Percentiles rank a stretch among this genome's conserved stretches.
phyloP scores from a whole-genome alignment of 2,888 invertebrate species.

The Erebia aethiops region DNA sequence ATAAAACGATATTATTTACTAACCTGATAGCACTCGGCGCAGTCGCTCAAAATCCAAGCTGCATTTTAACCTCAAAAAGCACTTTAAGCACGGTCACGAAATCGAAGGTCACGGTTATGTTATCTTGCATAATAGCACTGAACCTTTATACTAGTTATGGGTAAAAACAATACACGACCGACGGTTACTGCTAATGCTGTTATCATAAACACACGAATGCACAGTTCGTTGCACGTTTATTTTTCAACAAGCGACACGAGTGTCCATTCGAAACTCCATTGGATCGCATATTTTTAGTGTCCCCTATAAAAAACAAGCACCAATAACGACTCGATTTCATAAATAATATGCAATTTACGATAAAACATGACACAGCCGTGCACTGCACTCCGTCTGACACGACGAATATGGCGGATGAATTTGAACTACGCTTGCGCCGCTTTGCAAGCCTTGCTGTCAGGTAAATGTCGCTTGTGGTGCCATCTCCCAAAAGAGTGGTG shows the following conservation, averaged over 20 bases:
- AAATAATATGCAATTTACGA: constrained; percentile 74
- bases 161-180: constrained; percentile 74
- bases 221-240: constrained; percentile 79
- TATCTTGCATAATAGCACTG: constrained; percentile 77
- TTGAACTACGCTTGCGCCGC: constrained; percentile 79
- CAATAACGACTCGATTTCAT: constrained; percentile 66
- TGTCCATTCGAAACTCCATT: constrained; percentile 63
- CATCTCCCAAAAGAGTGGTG: constrained; percentile 51
- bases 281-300: constrained; percentile 70
- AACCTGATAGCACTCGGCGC: constrained; percentile 79
- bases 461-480: constrained; percentile 59
- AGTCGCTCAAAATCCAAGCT: constrained; percentile 79
- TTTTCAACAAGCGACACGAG: constrained; percentile 70
- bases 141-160: constrained; percentile 65
- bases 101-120: constrained; percentile 80
- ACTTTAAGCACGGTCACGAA: constrained; percentile 75
- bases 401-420: constrained; percentile 83
- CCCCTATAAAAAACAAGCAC: constrained; percentile 65
- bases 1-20: constrained; percentile 70
- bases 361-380: constrained; percentile 79
- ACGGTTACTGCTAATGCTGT: constrained; percentile 76
- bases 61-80: constrained; percentile 82
- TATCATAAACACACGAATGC: constrained; percentile 81
- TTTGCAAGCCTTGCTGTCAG: constrained; percentile 55
- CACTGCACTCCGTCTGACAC: constrained; percentile 81